Conservation (phyloP, 2,888 invertebrate species). For the Lymantria dispar region DNA sequence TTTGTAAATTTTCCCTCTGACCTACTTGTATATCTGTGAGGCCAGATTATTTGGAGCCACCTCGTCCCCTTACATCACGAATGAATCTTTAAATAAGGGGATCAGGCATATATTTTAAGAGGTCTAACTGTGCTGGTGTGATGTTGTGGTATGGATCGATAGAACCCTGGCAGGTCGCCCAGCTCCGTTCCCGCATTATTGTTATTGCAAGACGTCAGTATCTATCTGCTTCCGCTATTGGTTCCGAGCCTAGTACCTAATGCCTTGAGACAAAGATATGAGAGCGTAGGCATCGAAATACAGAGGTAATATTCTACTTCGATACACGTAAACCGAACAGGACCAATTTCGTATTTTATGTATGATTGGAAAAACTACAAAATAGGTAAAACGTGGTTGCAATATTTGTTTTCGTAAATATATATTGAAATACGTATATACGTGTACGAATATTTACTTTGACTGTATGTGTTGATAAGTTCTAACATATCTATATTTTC, state of each 20-base stretch:
- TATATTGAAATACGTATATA: conserved; percentile 10
- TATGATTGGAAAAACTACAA: conserved; percentile 34
- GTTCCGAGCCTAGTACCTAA: conserved; percentile 69
- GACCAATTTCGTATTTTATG: conserved; percentile 32
- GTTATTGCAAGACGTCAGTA: conserved; percentile 77
- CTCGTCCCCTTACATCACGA: conserved; percentile 42
- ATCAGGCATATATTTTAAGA: conserved; percentile 55
- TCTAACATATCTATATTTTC: no score
- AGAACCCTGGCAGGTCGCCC: conserved; percentile 80
- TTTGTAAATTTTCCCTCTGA: conserved; percentile 81
- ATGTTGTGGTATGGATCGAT: conserved; percentile 68
- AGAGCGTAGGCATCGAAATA: conserved; percentile 37
- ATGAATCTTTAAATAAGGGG: conserved; percentile 47
- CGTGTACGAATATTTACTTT: no score
- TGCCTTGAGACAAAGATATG: conserved; percentile 58
- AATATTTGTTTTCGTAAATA: conserved; percentile 9
- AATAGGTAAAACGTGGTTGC: conserved; percentile 15
- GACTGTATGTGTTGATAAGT: no score
- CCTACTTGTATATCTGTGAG: conserved; percentile 74
- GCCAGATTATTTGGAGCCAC: conserved; percentile 57
- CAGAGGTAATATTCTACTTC: conserved; percentile 30
- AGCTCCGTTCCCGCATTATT: conserved; percentile 78
- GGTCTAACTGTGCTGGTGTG: conserved; percentile 60
- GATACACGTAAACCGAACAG: conserved; percentile 32
- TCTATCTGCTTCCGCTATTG: conserved; percentile 73